These are phyloP conservation scores for Pteronotus mesoamericanus DNA, from an alignment of 2,797 vertebrate genomes.

Conservation along the genomic window DNA sequence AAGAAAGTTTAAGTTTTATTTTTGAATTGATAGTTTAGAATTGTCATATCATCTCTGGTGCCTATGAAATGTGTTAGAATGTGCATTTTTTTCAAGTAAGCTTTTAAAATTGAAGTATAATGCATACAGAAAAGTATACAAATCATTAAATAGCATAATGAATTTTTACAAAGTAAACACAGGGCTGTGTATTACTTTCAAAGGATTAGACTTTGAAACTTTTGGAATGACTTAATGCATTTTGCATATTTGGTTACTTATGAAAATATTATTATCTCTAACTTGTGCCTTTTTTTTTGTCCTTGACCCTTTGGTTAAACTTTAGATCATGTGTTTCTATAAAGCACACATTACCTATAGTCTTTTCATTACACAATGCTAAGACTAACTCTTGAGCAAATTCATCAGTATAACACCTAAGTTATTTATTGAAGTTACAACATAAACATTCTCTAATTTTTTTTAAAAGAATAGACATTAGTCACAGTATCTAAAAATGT, in stretches of 20 bases:
- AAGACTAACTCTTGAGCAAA: background rate
- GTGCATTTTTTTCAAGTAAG: background rate
- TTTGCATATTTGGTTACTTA: background rate
- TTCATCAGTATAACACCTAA: background rate
- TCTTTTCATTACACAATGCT: background rate
- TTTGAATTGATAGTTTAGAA: background rate
- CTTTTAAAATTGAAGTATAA: slow-evolving; percentile 20
- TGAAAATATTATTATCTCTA: slow-evolving; percentile 3
- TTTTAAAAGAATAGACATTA: slow-evolving; percentile 1
- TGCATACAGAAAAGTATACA: background rate
- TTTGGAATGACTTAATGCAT: slow-evolving; percentile 9
- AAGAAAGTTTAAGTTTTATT: background rate
- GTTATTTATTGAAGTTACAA: background rate
- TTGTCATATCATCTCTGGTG: background rate
- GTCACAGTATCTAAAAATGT: background rate
- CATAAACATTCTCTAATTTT: background rate
- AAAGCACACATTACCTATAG: background rate
- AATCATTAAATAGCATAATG: background rate
- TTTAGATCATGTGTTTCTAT: background rate
- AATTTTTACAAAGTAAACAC: background rate
- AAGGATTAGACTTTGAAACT: background rate
- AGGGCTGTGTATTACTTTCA: background rate
- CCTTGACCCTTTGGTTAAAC: background rate
- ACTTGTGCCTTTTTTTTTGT: background rate
- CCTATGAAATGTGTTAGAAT: background rate